Conservation (phyloP, 1,140 invertebrate species). For the Drosophila punjabiensis region DNA sequence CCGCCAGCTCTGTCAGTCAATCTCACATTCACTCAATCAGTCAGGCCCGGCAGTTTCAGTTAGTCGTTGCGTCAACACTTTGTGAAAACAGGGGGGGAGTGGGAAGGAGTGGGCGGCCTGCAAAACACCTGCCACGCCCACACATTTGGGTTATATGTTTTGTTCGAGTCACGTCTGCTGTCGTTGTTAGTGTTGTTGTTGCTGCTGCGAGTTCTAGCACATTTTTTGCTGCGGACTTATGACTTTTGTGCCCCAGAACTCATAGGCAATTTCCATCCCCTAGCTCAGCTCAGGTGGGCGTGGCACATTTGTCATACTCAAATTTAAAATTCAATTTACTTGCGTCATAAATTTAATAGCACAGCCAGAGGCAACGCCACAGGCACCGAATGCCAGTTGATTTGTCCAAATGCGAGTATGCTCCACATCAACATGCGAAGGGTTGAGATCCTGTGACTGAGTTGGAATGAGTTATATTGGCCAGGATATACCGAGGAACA, state of each 20-base stretch:
- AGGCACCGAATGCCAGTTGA: slow-evolving; percentile 58
- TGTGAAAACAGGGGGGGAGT: slow-evolving; percentile 7
- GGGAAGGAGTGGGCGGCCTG: neutral
- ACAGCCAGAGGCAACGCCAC: slow-evolving; percentile 34
- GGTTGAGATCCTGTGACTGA: slow-evolving; percentile 2
- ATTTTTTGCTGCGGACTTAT: slow-evolving; percentile 59
- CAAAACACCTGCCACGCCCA: slow-evolving; percentile 47
- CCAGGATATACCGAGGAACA: slow-evolving; percentile 4
- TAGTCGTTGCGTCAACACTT: slow-evolving; percentile 80
- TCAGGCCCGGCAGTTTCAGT: slow-evolving; percentile 76
- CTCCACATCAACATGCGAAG: slow-evolving; percentile 20
- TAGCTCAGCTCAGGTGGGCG: slow-evolving; percentile 36
- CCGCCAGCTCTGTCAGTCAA: slow-evolving; percentile 68
- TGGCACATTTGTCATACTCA: slow-evolving; percentile 81
- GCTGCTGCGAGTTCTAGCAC: slow-evolving; percentile 21
- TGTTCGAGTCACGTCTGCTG: slow-evolving; percentile 71
- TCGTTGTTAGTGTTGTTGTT: slow-evolving; percentile 67
- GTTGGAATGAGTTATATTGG: slow-evolving; percentile 28
- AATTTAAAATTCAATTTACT: slow-evolving; percentile 84
- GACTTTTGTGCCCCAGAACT: slow-evolving; percentile 69
- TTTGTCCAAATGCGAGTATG: slow-evolving; percentile 46
- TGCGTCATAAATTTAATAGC: slow-evolving; percentile 84
- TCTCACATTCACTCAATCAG: slow-evolving; percentile 83
- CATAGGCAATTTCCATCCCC: slow-evolving; percentile 75
- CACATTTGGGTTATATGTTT: slow-evolving; percentile 62